Conservation (phyloP, 64 coral and sea anemone species). For the Pocillopora verrucosa region DNA sequence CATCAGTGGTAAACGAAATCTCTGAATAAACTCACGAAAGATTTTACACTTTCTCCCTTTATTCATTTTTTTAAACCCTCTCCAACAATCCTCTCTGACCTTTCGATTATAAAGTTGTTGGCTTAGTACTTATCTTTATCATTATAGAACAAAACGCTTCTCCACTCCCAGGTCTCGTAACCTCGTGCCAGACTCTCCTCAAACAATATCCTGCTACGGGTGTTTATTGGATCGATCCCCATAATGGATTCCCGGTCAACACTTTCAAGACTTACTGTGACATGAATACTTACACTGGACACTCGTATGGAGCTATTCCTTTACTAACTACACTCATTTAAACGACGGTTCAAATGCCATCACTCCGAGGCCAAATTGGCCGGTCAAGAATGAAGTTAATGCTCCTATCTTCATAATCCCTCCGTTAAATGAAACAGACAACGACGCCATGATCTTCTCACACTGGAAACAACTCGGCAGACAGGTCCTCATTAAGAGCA, state of each 20-base stretch:
- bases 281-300: slow-evolving; percentile 19
- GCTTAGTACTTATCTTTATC: too few species aligned
- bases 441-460: slow-evolving; percentile 46
- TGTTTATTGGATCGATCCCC: slow-evolving; percentile 45
- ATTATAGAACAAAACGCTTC: background rate
- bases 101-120: too few species aligned
- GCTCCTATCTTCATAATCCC: background rate
- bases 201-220: slow-evolving; percentile 6
- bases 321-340: slow-evolving; percentile 4
- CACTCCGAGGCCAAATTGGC: slow-evolving; percentile 36
- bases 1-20: too few species aligned
- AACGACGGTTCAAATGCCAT: background rate
- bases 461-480: slow-evolving; percentile 45
- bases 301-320: slow-evolving; percentile 22
- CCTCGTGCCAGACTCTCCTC: too few species aligned
- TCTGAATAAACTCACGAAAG: too few species aligned
- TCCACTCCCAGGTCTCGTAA: background rate
- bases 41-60: too few species aligned
- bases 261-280: slow-evolving; percentile 34
- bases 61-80: too few species aligned
- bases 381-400: background rate
- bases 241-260: background rate
- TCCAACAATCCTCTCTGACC: too few species aligned
- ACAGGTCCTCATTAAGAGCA: slow-evolving; percentile 35
- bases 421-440: slow-evolving; percentile 32